Percentiles rank a stretch among this genome's conserved stretches.
phyloP scores from a whole-genome alignment of 1,140 invertebrate genomes.

The Drosophila varians region DNA sequence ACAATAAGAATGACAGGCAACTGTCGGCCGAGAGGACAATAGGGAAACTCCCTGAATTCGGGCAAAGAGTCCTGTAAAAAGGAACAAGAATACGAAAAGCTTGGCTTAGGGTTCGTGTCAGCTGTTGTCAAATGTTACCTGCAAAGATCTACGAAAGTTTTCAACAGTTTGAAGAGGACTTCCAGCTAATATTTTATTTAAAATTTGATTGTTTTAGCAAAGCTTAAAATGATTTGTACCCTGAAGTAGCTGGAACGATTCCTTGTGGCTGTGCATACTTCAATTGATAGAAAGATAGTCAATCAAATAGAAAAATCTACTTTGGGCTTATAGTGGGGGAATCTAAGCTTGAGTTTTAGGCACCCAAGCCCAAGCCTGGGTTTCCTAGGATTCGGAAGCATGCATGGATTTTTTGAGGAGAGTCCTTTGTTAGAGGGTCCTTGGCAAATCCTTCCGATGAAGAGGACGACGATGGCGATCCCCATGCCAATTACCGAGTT shows the following conservation, averaged over 20 bases:
- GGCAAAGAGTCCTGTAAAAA: background rate
- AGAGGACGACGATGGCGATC: background rate
- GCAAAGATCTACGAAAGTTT: background rate
- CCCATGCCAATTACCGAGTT: background rate
- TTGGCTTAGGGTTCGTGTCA: slow-evolving; percentile 5
- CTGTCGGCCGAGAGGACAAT: slow-evolving; percentile 1
- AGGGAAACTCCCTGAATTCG: background rate
- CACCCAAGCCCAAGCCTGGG: too few species aligned
- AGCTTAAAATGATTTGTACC: too few species aligned
- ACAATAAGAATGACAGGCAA: slow-evolving; percentile 43
- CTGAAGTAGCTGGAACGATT: too few species aligned
- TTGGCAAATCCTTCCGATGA: background rate
- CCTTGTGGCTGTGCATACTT: too few species aligned
- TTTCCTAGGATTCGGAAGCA: too few species aligned
- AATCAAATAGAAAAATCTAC: too few species aligned
- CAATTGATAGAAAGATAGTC: too few species aligned
- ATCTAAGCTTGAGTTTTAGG: too few species aligned
- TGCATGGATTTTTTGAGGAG: too few species aligned
- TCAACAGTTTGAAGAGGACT: background rate
- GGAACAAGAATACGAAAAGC: background rate
- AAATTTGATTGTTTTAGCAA: background rate
- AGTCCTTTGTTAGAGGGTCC: background rate
- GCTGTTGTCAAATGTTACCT: slow-evolving; percentile 2
- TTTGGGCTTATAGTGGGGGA: too few species aligned
- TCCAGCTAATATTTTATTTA: background rate